phyloP scores from a whole-genome alignment of 2,888 invertebrate genomes.

The Platerodrilus igneus region DNA sequence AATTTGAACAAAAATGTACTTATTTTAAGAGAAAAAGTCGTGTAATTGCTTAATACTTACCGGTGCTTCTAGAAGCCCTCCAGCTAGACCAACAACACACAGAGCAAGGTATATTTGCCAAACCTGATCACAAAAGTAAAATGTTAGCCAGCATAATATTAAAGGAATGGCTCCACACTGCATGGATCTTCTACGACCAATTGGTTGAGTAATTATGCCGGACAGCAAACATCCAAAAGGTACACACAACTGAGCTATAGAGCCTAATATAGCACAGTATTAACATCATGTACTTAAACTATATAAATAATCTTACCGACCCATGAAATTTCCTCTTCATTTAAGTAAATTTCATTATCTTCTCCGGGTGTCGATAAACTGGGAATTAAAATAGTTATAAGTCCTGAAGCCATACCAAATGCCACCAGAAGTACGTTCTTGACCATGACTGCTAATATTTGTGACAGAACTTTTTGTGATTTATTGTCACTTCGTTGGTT shows the following conservation, averaged over 20 bases:
- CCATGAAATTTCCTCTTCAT: constrained; percentile 66
- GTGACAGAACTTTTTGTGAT: constrained; percentile 63
- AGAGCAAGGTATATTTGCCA: constrained; percentile 65
- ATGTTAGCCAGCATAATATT: constrained; percentile 66
- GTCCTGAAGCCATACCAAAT: constrained; percentile 77
- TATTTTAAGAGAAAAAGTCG: too few relatives aligned
- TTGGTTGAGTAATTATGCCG: constrained; percentile 63
- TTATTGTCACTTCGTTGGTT: too few relatives aligned
- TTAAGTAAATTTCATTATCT: constrained; percentile 47
- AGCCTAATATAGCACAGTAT: constrained; percentile 57
- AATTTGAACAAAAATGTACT: too few relatives aligned
- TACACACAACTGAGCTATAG: constrained; percentile 73
- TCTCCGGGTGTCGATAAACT: constrained; percentile 60
- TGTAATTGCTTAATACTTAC: constrained; percentile 57
- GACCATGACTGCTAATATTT: constrained; percentile 72
- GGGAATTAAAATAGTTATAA: constrained; percentile 76
- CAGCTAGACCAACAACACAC: constrained; percentile 67
- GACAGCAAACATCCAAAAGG: constrained; percentile 75
- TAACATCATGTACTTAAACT: too few relatives aligned
- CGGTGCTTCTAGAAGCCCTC: constrained; percentile 76
- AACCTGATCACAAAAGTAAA: constrained; percentile 60
- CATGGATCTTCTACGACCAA: constrained; percentile 73
- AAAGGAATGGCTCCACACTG: constrained; percentile 71
- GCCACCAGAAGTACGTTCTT: constrained; percentile 73
- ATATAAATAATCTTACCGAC: constrained; percentile 70